Conservation (phyloP, 2,113 vertebrate species). For the Pygathrix nemaeus region DNA sequence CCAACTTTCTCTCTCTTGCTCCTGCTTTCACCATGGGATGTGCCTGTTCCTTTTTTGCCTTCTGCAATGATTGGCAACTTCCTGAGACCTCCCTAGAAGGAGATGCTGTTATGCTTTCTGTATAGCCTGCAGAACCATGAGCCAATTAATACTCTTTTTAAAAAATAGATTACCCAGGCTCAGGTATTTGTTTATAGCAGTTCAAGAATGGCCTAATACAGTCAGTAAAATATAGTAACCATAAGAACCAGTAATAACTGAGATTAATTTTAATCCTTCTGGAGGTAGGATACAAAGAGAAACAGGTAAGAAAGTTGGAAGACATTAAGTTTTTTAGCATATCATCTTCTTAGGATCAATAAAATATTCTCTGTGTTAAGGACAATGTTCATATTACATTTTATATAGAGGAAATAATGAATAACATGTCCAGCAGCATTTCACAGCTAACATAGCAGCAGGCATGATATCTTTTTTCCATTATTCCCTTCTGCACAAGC, state of each 20-base stretch:
- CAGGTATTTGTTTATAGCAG: too few relatives aligned
- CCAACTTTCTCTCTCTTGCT: too few relatives aligned
- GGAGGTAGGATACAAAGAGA: neutral
- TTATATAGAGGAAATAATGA: neutral
- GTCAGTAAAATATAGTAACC: neutral
- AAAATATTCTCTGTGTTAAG: neutral
- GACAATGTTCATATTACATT: neutral
- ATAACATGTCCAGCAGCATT: neutral
- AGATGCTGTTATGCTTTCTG: too few relatives aligned
- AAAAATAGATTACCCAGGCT: too few relatives aligned
- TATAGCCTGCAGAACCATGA: too few relatives aligned
- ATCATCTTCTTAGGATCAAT: neutral
- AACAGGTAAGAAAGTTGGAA: neutral
- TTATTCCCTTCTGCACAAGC: neutral
- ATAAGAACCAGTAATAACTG: neutral
- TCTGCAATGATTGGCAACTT: too few relatives aligned
- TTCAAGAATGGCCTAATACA: neutral
- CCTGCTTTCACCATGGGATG: too few relatives aligned
- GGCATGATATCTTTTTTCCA: neutral
- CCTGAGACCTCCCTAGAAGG: too few relatives aligned
- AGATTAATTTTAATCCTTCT: neutral
- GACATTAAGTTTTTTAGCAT: neutral
- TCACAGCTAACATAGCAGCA: neutral
- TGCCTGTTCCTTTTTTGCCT: too few relatives aligned
- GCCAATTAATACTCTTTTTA: too few relatives aligned